Conservation (phyloP, 2,113 vertebrate species). For the Electrona antarctica region DNA sequence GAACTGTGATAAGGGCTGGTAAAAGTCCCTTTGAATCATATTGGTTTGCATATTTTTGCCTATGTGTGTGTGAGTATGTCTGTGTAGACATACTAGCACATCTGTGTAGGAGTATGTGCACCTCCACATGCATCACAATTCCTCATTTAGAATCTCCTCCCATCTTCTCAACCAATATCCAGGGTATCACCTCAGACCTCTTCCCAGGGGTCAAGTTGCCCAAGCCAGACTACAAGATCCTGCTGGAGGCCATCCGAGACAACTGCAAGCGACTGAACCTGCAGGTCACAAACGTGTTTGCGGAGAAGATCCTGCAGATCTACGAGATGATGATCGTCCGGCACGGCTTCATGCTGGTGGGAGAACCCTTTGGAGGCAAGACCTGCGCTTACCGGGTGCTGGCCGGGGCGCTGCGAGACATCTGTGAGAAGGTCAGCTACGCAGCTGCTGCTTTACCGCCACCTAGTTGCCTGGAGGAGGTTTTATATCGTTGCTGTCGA, state of each 20-base stretch:
- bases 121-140: background rate
- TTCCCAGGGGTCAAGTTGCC: constrained; percentile 90
- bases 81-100: no score
- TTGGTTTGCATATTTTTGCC: background rate
- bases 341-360: constrained; percentile 93
- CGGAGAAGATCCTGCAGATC: constrained; percentile 91
- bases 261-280: constrained; percentile 87
- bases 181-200: constrained; percentile 93
- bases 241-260: constrained; percentile 84
- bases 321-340: constrained; percentile 94
- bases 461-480: background rate
- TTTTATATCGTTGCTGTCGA: background rate
- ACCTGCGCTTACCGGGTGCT: constrained; percentile 88
- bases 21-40: constrained; percentile 29
- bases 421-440: constrained; percentile 82
- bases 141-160: background rate
- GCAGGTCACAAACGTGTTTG: constrained; percentile 85
- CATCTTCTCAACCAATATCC: background rate
- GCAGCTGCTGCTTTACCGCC: background rate
- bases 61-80: background rate
- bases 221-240: constrained; percentile 84
- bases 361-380: constrained; percentile 91
- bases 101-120: background rate
- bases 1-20: constrained; percentile 13
- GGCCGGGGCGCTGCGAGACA: constrained; percentile 82